Percentiles rank a stretch among this genome's conserved stretches.
Evolutionary conservation across 2,113 vertebrate genomes (phyloP).

Genomic region (Psittacula cyanocephala): DNA sequence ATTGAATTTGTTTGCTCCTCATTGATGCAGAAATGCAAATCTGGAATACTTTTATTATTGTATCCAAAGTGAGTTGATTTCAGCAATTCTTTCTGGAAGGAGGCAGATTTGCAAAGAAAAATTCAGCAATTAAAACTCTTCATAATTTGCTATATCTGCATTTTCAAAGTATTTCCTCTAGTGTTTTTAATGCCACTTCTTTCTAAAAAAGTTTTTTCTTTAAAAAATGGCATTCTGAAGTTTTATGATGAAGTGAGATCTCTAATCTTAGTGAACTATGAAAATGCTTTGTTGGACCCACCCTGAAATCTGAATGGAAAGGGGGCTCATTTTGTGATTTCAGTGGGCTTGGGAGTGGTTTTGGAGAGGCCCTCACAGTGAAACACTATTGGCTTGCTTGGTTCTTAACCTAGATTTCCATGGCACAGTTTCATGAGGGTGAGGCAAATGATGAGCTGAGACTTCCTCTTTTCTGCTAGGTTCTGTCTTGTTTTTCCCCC

Average conservation of each 20-base stretch:
- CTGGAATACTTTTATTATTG: not conserved
- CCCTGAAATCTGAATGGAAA: not conserved
- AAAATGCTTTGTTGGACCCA: not conserved
- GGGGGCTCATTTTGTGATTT: not conserved
- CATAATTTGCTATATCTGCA: not conserved
- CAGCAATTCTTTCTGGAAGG: not conserved
- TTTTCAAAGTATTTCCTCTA: not conserved
- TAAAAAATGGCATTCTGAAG: not conserved
- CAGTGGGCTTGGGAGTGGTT: not conserved
- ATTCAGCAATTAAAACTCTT: not conserved
- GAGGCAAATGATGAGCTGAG: not conserved
- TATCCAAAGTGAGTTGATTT: not conserved
- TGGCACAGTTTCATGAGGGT: not conserved
- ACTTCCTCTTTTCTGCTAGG: conserved; percentile 39
- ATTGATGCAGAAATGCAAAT: not conserved
- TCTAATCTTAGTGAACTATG: not conserved
- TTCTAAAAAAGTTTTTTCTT: not conserved
- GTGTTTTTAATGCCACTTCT: not conserved
- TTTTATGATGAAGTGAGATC: not conserved
- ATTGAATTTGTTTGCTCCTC: rapidly evolving
- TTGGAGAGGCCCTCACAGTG: not conserved
- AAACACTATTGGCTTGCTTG: not conserved
- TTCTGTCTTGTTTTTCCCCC: not conserved
- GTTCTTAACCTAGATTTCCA: not conserved
- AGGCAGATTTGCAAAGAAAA: not conserved